Percentiles rank a stretch among this genome's conserved stretches.
Evolutionary conservation across 2,888 invertebrate species (phyloP).

Genomic region (Sicus ferrugineus): DNA sequence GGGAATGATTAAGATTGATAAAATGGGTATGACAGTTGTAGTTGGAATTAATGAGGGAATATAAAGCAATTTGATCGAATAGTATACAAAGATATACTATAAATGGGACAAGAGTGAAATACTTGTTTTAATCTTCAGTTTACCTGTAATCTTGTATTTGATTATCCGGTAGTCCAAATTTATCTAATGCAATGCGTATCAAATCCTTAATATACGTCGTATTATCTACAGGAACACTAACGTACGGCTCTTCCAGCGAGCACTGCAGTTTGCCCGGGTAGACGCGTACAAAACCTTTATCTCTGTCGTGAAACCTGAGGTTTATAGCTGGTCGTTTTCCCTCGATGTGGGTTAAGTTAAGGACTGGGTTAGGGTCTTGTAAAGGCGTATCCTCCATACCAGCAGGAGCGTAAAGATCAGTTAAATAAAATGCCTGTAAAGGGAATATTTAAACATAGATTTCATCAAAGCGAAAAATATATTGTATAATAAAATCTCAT

Average conservation of each 20-base stretch:
- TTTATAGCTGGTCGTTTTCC: conserved; percentile 96
- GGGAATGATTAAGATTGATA: no score
- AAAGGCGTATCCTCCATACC: conserved; percentile 80
- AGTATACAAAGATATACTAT: no score
- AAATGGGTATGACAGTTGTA: no score
- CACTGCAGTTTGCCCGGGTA: conserved; percentile 90
- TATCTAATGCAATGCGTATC: conserved; percentile 83
- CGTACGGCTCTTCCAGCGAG: conserved; percentile 79
- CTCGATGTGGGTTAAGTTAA: conserved; percentile 84
- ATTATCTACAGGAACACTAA: conserved; percentile 85
- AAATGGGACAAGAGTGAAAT: no score
- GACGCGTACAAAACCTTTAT: conserved; percentile 90
- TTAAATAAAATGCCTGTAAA: conserved; percentile 76
- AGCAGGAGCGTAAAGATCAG: conserved; percentile 81
- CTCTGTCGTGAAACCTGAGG: conserved; percentile 89
- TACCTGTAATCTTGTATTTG: conserved; percentile 70
- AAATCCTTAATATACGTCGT: conserved; percentile 91
- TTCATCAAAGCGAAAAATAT: no score
- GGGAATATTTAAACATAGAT: no score
- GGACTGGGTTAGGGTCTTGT: conserved; percentile 86
- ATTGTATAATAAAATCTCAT: not conserved
- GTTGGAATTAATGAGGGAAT: no score
- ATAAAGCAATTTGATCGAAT: no score
- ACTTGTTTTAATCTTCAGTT: no score
- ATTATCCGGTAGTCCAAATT: conserved; percentile 78